Conservation (phyloP, 2,113 vertebrate genomes). For the Ophiodon elongatus region DNA sequence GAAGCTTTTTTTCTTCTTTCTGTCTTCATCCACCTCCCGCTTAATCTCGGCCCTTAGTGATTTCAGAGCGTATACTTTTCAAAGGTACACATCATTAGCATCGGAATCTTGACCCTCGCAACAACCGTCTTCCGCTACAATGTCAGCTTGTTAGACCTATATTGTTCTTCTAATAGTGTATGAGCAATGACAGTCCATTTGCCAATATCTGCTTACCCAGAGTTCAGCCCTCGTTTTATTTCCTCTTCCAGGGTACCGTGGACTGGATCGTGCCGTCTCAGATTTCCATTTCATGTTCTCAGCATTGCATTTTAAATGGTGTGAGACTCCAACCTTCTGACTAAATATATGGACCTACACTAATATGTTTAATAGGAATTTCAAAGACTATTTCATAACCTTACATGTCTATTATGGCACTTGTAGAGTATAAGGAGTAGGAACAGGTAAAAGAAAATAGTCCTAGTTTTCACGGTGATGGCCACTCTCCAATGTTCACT, state of each 20-base stretch:
- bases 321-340: background rate
- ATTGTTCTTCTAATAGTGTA: slow-evolving; percentile 57
- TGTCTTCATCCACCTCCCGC: slow-evolving; percentile 36
- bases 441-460: slow-evolving; percentile 41
- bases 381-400: background rate
- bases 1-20: slow-evolving; percentile 60
- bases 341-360: background rate
- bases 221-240: slow-evolving; percentile 16
- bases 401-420: background rate
- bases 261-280: background rate
- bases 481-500: slow-evolving; percentile 41
- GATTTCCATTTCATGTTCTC: slow-evolving; percentile 1
- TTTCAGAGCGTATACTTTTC: slow-evolving; percentile 74
- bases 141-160: slow-evolving; percentile 51
- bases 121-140: slow-evolving; percentile 55
- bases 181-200: slow-evolving; percentile 24
- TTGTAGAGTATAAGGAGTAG: slow-evolving; percentile 21
- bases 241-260: background rate
- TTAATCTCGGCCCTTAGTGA: slow-evolving; percentile 60
- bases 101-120: slow-evolving; percentile 65
- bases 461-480: slow-evolving; percentile 48
- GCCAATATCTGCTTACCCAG: slow-evolving; percentile 15
- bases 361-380: background rate
- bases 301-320: background rate
- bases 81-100: slow-evolving; percentile 75